Evolutionary conservation across 2,797 vertebrate species (phyloP).

Genomic region (Oreochromis mossambicus): DNA sequence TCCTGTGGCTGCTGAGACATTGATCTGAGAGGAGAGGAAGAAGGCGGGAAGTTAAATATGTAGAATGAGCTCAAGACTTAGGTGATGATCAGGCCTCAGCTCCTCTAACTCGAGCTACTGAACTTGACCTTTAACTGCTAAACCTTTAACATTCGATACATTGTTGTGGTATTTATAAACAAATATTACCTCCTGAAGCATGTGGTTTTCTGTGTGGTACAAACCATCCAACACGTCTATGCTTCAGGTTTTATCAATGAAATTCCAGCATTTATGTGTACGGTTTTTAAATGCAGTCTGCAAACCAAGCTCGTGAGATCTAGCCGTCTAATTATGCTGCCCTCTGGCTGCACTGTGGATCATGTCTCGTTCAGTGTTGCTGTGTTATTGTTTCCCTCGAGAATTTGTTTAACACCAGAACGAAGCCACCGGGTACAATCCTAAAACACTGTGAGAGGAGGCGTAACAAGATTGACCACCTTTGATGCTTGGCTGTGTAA

Average conservation of each 20-base stretch:
- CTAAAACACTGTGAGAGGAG: background rate
- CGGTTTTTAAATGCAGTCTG: background rate
- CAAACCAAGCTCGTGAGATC: background rate
- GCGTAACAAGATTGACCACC: accelerated
- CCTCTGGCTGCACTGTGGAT: background rate
- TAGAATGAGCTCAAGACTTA: background rate
- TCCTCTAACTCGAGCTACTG: background rate
- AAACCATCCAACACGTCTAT: accelerated
- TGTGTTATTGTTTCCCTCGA: background rate
- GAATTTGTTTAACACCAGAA: background rate
- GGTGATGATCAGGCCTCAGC: background rate
- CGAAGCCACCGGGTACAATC: background rate
- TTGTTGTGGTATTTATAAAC: background rate
- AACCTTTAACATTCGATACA: background rate
- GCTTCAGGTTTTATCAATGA: background rate
- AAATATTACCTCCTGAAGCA: background rate
- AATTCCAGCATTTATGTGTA: background rate
- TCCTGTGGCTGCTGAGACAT: constrained; percentile 75
- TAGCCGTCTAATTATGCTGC: background rate
- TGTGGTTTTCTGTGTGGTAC: background rate
- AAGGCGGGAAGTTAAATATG: background rate
- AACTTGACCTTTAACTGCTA: background rate
- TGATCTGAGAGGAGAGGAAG: constrained; percentile 59
- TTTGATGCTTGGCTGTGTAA: background rate
- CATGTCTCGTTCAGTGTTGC: accelerated